Evolutionary conservation across 1,140 invertebrate genomes (phyloP).

Genomic region (Hesperophylax magnus): DNA sequence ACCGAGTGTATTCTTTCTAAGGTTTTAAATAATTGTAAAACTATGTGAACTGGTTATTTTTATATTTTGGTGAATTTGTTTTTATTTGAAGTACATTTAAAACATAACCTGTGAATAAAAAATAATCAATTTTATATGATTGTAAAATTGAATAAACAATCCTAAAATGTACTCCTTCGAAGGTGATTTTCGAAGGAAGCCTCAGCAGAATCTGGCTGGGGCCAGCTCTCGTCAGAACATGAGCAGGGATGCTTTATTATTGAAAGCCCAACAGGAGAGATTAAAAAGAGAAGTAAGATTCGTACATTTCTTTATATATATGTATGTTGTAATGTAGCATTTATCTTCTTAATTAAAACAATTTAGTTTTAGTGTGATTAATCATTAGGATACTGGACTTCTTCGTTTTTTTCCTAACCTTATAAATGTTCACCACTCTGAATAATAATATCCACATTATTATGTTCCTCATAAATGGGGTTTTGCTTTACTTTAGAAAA

Average conservation of each 20-base stretch:
- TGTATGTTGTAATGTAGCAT: too few relatives aligned
- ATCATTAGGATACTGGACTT: too few relatives aligned
- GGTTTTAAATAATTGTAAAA: not conserved
- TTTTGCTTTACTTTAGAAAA: too few relatives aligned
- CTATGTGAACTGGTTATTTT: slow-evolving; percentile 14
- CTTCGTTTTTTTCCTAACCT: too few relatives aligned
- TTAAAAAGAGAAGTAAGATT: slow-evolving; percentile 83
- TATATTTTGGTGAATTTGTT: slow-evolving; percentile 23
- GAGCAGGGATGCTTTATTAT: slow-evolving; percentile 83
- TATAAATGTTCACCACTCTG: too few relatives aligned
- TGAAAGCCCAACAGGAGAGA: slow-evolving; percentile 86
- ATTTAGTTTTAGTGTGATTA: too few relatives aligned
- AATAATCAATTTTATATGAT: slow-evolving; percentile 9
- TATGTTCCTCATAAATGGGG: too few relatives aligned
- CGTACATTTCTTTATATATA: slow-evolving; percentile 23
- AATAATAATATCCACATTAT: too few relatives aligned
- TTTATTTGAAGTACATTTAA: slow-evolving; percentile 29
- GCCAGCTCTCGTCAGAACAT: slow-evolving; percentile 79
- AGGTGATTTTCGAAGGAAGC: slow-evolving; percentile 89
- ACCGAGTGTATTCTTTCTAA: not conserved
- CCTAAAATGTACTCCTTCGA: slow-evolving; percentile 88
- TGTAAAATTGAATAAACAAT: not conserved
- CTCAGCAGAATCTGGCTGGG: slow-evolving; percentile 92
- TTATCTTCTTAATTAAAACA: too few relatives aligned
- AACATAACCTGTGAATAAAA: slow-evolving; percentile 39